Percentiles rank a stretch among this genome's conserved stretches.
Evolutionary conservation across 1,140 invertebrate species (phyloP).

Genomic region (Drosophila bifasciata): DNA sequence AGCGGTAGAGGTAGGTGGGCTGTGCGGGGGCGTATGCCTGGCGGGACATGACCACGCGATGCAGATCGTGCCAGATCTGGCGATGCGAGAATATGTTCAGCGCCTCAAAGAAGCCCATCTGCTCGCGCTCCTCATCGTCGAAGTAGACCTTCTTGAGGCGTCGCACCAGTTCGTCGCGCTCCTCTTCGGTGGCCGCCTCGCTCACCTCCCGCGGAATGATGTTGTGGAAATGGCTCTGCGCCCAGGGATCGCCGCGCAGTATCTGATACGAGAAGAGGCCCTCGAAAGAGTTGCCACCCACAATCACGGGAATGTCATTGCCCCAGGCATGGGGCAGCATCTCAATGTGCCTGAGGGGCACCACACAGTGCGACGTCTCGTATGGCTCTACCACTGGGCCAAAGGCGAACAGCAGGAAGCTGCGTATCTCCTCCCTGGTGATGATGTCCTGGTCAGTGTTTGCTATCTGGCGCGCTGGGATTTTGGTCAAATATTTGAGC

Average conservation of each 20-base stretch:
- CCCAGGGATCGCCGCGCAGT: slow-evolving; percentile 40
- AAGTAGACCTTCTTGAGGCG: slow-evolving; percentile 61
- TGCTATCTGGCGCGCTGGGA: slow-evolving; percentile 85
- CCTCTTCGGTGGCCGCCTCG: slow-evolving; percentile 34
- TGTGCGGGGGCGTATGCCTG: slow-evolving; percentile 53
- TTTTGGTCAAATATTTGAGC: slow-evolving; percentile 42
- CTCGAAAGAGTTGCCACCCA: slow-evolving; percentile 83
- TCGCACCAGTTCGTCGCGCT: slow-evolving; percentile 44
- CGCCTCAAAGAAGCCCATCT: slow-evolving; percentile 56
- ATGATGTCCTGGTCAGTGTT: slow-evolving; percentile 64
- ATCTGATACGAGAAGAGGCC: slow-evolving; percentile 66
- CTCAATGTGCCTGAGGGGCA: slow-evolving; percentile 57
- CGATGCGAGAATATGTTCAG: slow-evolving; percentile 76
- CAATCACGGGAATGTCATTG: slow-evolving; percentile 84
- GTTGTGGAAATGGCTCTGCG: slow-evolving; percentile 51
- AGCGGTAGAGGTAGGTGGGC: slow-evolving; percentile 84
- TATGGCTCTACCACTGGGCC: slow-evolving; percentile 75
- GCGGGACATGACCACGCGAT: slow-evolving; percentile 71
- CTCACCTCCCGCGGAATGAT: slow-evolving; percentile 63
- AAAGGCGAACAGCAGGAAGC: slow-evolving; percentile 56
- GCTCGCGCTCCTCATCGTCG: slow-evolving; percentile 45
- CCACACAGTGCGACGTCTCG: slow-evolving; percentile 57
- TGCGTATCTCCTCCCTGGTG: slow-evolving; percentile 53
- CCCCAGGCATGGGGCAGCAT: slow-evolving; percentile 64
- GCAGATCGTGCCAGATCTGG: slow-evolving; percentile 81